Base-by-base conservation (phyloP, 2,888 invertebrate genomes). In the Leucoma salicis region DNA sequence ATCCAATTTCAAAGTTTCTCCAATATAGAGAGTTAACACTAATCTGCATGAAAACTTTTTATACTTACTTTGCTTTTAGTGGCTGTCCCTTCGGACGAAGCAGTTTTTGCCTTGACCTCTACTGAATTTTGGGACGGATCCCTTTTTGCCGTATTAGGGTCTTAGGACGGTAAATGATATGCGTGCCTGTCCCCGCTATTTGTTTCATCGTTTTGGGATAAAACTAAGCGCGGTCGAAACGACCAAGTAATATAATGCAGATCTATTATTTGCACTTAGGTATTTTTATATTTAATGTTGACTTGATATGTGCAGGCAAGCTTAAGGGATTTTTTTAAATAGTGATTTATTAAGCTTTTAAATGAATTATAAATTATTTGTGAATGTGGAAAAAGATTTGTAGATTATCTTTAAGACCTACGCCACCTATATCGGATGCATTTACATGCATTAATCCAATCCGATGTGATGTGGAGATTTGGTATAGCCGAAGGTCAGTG, bases 141-240 rank as follows among this genome's bases (percentile, higher is more conserved):
- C 39, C 53, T 67, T 66, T 65, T 67, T 59, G 57, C 52, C 48
- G 42, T 28, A 36, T 41, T 32, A 33, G 6, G 12, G 34, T 18
- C 38, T 21, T 32, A 18, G 29, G 42, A 32, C 31, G 38, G 43
- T 39, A 50, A 53, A 47, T 55, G 46, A 49, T 51, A 53, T 14
- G 34, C 42, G 12, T 35, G 38, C 4, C 15, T 37, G 32, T 35
- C 42, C 42, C 35, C 39, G 32, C 27, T 50, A 53, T 53, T 48
- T 25, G 42, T 49, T 42, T 45, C 31, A 29, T 34, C 31, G 31
- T 40, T 42, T 39, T 31, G 18, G 27, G 25, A 27, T 32, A 42
- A 31, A 27, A 36, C 18, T 16, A 15, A 32, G 15, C 12, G 10
- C 14, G 25, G 24, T 14, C 16, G 13, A 18, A 16, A 3, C 29